Conservation (phyloP, 2,888 invertebrate genomes). For the Andrena dorsata region DNA sequence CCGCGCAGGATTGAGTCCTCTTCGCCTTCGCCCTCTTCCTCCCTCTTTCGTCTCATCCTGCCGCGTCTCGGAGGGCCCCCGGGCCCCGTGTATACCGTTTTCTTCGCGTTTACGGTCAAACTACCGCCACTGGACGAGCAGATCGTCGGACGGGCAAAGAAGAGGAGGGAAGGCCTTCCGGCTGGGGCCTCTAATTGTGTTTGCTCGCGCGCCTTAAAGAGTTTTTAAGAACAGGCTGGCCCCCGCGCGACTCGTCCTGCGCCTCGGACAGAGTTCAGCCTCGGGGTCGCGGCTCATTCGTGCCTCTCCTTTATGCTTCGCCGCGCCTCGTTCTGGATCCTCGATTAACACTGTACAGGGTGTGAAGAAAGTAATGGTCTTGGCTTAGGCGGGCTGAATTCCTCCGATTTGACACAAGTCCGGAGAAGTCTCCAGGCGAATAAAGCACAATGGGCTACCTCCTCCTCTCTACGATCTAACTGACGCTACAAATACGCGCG, state of each 20-base stretch:
- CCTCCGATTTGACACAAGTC: too few relatives aligned
- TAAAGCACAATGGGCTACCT: too few relatives aligned
- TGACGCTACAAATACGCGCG: too few relatives aligned
- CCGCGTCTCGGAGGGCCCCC: slow-evolving; percentile 49
- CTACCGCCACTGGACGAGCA: slow-evolving; percentile 9
- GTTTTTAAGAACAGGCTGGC: slow-evolving; percentile 61
- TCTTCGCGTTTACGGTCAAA: slow-evolving; percentile 19
- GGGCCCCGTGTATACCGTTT: slow-evolving; percentile 15
- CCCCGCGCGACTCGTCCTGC: not conserved
- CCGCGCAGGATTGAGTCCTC: slow-evolving; percentile 81
- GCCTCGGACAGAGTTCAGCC: slow-evolving; percentile 40
- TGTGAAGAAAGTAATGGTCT: not conserved
- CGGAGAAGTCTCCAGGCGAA: too few relatives aligned
- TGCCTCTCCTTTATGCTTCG: slow-evolving; percentile 33
- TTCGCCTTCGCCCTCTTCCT: slow-evolving; percentile 69
- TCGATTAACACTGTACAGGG: not conserved
- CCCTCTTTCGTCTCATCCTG: slow-evolving; percentile 66
- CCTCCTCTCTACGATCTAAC: too few relatives aligned
- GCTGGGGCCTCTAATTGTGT: slow-evolving; percentile 78
- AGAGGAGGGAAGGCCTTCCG: slow-evolving; percentile 69
- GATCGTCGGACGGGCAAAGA: slow-evolving; percentile 16
- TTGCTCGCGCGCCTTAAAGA: slow-evolving; percentile 77
- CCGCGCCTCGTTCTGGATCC: slow-evolving; percentile 7
- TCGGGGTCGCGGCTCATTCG: slow-evolving; percentile 44
- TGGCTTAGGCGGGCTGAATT: too few relatives aligned